Evolutionary conservation across 2,797 vertebrate genomes (phyloP), one percentile per base, ranked within the genome.

Genomic region (Momotus momota): DNA sequence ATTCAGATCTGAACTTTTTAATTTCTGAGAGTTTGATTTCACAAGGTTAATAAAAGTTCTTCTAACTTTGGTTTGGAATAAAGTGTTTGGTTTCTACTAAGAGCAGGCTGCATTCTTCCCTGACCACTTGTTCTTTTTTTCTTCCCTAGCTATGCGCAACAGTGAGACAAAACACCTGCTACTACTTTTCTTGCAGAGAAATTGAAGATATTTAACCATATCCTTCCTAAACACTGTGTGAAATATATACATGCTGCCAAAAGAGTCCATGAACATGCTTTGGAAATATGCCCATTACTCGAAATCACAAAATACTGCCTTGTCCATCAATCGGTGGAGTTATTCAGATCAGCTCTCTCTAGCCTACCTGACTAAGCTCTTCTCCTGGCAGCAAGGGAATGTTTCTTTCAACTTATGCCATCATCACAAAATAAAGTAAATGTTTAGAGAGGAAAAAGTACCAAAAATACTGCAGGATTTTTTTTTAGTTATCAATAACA

Each of bases 121-220:
- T 77, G 62, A 90, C 27, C 29, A 10, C 23, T 12, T 64, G 41
- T 26, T 54, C 8, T 20, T 41, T 21, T 25, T 82, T 67, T 52
- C 31, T 26, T 55, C 33, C 48, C 20, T 13, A 72, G 41, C 45
- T 91, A 35, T 48, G 58, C n/a, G 93, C 33, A 84, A 57, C 22
- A 67, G 33, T 81, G 92, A 96, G 49, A 38, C 38, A 87, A 87
- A 95, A 92, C 88, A 96, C 90, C 95, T 95, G 93, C 80, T 81
- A 71, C 48, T 83, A 90, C 20, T 94, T 70, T 74, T 78, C 83
- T 65, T 85, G 64, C 26, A 57, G 31, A 87, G 54, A 40, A 88
- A 25, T 35, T 8, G 9, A 93, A 90, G 57, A 48, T 77, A 64
- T 48, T 81, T 80, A 64, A 81, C 67, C 49, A 71, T 67, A 73